Base-by-base conservation (phyloP, 2,797 vertebrate genomes). In the Bufotes viridis region DNA sequence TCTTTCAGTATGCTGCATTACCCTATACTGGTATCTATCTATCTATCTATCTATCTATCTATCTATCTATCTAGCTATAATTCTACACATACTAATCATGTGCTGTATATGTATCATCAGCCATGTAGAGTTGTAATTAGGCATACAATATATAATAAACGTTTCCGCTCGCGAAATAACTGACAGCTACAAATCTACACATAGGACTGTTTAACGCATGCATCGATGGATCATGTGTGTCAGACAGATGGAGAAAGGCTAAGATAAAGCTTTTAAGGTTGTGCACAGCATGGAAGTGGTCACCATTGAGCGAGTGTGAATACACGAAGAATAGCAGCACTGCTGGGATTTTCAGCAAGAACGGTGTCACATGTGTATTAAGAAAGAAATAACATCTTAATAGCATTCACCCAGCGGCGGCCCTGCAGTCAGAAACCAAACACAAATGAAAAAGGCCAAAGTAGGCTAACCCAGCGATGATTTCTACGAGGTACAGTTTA, bases 321-420 rank as follows among this genome's bases (percentile, higher is more conserved):
- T 51, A 24, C 51, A 78, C 22, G 24, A 78, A 78, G 74, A 78
- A 78, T n/a, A 78, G 74, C 74, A 53, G 49, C 74, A 78, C 74
- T 55, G 51, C 74, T 78, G 74, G 51, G 74, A 51, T 53, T 78
- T 78, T 53, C 51, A 55, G 74, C 22, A 78, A 78, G 74, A 78
- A n/a, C 22, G 55, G 10, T 53, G 49, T 78, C 74, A 78, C n/a
- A 78, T 55, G 74, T 78, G 74, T 78, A 55, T 24, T 55, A 55
- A 24, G 51, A 80, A 61, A 61, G 57, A 80, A 80, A 29, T 60
- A 42, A 61, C 55, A 80, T 42, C 78, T 80, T 58, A 78, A 55
- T 75, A 78, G 74, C 74, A 55, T 55, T 78, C 51, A 53, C 49
- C n/a, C 51, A n/a, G 74, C 74, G 24, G 74, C 51, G 24, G 51